Evolutionary conservation across 2,888 invertebrate genomes (phyloP), one percentile per base, ranked within the genome.

Genomic region (Pomacea canaliculata): DNA sequence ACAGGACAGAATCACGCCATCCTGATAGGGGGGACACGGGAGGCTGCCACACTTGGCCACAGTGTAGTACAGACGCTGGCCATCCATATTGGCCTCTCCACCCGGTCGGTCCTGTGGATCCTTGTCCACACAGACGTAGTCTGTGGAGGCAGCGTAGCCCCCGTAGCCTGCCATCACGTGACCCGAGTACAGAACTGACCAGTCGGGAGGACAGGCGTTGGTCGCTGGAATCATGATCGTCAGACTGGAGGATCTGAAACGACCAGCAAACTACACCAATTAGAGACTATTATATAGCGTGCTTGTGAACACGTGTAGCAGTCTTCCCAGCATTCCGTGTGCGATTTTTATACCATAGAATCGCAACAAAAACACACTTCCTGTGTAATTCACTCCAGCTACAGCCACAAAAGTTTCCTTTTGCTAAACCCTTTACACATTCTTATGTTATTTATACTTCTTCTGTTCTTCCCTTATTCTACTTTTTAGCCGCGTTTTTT

Each of bases 171-270:
- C 59, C 80, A 82, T 79, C 51, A 85, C 71, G 73, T 82, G 82
- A 49, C 85, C 84, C 3, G 63, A 37, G 75, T 85, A 85, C 74
- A 83, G 83, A 48, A 74, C 19, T 12, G 70, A 77, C 84, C 84
- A 85, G 9, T 82, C 84, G 3, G 63, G 49, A n/a, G 77, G 76
- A 70, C 85, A 85, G 46, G 73, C 60, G 7, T 60, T 60, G 60
- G 60, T 60, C 18, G 60, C 60, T 4, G 60, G 60, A n/a, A 60
- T n/a, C 60, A 60, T 60, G 60, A 60, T n/a, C 18, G 60, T 60
- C 60, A 60, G 60, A 2, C 18, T 16, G 7, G 18, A n/a, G 3
- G 60, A n/a, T 7, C 18, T 19, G 18, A 2, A 16, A 60, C 60
- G n/a, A 16, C 16, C 60, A n/a, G 60, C 60, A 7, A 16, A 60